Base-by-base conservation (phyloP, 1,140 invertebrate species). In the Drosophila nigromelanica region DNA sequence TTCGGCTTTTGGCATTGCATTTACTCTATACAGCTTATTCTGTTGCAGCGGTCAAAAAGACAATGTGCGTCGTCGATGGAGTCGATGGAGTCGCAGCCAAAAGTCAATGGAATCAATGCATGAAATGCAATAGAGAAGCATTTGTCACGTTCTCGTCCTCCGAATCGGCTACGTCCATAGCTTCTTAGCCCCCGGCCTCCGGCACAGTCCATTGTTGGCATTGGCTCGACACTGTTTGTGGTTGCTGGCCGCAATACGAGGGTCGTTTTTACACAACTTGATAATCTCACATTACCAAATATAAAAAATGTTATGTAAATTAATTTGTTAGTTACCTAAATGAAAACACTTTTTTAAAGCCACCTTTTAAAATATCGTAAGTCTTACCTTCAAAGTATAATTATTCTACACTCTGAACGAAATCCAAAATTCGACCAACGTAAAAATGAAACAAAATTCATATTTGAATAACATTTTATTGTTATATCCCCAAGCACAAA, bases 31-130 rank as follows among this genome's bases (percentile, higher is more conserved):
- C 50, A 35, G 43, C 61, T 59, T 71, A 50, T 64, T 18, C 55
- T 68, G 42, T 15, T 15, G 54, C 39, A 24, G 52, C 12, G 43
- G 27, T 24, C 74, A 67, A 67, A 77, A 73, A 59, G 67, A 78
- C 76, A 72, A 78, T 78, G 59, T 76, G 63, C 66, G 56, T 73
- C 47, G 48, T n/a, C n/a, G n/a, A n/a, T n/a, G n/a, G n/a, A n/a
- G n/a, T 15, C 43, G 35, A 21, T 40, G 27, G 50, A 55, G 37
- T 52, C 42, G 66, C 52, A 60, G 75, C 54, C 74, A 71, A 66
- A 75, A 72, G 73, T 73, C 62, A 72, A 68, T 66, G 73, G 70
- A 73, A 78, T 76, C 67, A 76, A 78, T 70, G 67, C 67, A 70
- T 15, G 56, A 42, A 43, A 24, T 35, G 33, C 59, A 55, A 54